These are phyloP conservation scores for Chouioia cunea DNA, from an alignment of 2,888 invertebrate genomes.

Conservation along the genomic window DNA sequence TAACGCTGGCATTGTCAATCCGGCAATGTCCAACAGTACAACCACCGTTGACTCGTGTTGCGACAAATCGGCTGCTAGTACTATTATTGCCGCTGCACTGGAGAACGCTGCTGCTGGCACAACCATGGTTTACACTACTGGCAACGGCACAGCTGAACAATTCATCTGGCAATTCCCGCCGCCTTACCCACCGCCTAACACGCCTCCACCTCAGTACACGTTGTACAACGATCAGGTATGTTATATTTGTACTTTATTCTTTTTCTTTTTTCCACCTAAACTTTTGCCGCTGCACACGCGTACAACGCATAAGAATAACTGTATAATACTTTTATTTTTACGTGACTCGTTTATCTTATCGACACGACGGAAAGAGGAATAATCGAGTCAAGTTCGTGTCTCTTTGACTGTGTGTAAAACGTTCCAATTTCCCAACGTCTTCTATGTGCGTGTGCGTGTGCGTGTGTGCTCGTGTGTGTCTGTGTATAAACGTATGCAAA, in stretches of 20 bases:
- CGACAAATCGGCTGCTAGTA: slow-evolving; percentile 48
- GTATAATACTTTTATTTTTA: too few relatives aligned
- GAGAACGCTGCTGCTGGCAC: slow-evolving; percentile 63
- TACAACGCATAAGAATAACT: too few relatives aligned
- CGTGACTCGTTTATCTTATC: too few relatives aligned
- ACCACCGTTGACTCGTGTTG: slow-evolving; percentile 40
- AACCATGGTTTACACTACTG: slow-evolving; percentile 64
- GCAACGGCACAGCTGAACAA: slow-evolving; percentile 69
- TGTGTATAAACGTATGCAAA: neutral
- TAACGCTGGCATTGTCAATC: slow-evolving; percentile 43
- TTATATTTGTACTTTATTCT: slow-evolving; percentile 40
- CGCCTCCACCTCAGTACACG: slow-evolving; percentile 79
- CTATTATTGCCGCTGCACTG: slow-evolving; percentile 41
- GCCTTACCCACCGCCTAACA: slow-evolving; percentile 69
- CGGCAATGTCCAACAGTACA: slow-evolving; percentile 34
- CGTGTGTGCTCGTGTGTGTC: neutral
- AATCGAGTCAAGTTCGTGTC: too few relatives aligned
- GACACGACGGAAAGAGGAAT: too few relatives aligned
- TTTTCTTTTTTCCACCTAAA: neutral
- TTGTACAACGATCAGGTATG: slow-evolving; percentile 87
- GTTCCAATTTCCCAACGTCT: too few relatives aligned
- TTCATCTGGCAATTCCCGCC: slow-evolving; percentile 89
- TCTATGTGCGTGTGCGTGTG: neutral
- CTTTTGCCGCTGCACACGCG: too few relatives aligned
- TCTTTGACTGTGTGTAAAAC: too few relatives aligned